Evolutionary conservation across 2,113 vertebrate genomes (phyloP).

Genomic region (Cettia cetti): DNA sequence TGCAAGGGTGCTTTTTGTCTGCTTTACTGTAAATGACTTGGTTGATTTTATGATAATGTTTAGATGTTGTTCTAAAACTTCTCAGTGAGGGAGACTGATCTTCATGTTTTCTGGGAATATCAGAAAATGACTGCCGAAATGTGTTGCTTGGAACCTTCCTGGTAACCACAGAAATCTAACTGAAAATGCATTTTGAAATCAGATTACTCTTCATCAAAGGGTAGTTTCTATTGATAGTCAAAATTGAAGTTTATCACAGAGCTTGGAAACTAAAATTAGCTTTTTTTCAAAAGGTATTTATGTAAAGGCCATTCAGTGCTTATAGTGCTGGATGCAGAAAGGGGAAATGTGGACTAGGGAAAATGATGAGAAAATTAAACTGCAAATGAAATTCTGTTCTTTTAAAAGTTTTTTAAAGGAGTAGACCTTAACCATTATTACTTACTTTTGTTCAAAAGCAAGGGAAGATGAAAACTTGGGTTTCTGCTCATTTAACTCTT

Average conservation of each 20-base stretch:
- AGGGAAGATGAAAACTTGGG: neutral
- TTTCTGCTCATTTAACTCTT: neutral
- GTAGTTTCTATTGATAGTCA: neutral
- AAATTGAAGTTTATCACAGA: neutral
- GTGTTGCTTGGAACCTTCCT: neutral
- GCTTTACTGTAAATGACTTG: neutral
- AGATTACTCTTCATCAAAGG: neutral
- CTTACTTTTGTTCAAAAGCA: neutral
- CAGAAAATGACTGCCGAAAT: neutral
- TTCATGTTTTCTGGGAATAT: neutral
- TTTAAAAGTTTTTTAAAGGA: neutral
- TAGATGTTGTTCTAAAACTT: neutral
- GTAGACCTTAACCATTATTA: neutral
- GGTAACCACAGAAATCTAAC: neutral
- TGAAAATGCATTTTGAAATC: neutral
- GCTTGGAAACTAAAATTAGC: neutral
- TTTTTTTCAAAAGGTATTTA: neutral
- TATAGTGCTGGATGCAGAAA: neutral
- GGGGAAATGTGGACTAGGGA: neutral
- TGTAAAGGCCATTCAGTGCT: neutral
- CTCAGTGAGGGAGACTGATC: neutral
- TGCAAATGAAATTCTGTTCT: neutral
- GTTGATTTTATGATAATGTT: neutral
- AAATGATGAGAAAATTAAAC: neutral
- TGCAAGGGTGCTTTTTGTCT: neutral